phyloP scores from a whole-genome alignment of 1,140 invertebrate species.

The Lutraria rhynchaena region DNA sequence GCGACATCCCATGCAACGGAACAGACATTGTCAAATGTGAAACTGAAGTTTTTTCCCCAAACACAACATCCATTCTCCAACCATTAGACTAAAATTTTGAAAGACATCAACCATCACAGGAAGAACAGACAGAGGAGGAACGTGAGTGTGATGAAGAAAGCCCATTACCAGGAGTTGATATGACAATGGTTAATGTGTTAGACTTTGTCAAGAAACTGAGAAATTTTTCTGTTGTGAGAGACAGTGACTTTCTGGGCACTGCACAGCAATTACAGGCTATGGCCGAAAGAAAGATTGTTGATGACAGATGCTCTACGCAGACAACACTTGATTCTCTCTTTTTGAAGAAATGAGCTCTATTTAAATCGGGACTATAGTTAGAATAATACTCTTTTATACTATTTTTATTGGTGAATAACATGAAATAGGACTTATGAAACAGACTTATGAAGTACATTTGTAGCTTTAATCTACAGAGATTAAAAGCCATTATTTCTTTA shows the following conservation, averaged over 20 bases:
- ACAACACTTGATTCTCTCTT: background rate
- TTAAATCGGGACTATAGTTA: no score
- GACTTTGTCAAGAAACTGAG: background rate
- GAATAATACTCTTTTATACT: no score
- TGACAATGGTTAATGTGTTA: background rate
- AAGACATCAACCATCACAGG: background rate
- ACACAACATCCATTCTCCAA: slow-evolving; percentile 58
- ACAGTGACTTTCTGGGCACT: background rate
- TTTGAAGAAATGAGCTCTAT: no score
- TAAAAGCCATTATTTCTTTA: no score
- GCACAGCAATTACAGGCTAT: background rate
- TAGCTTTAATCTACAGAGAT: no score
- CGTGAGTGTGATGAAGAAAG: background rate
- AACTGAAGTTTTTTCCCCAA: slow-evolving; percentile 79
- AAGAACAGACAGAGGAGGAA: background rate
- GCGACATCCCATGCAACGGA: slow-evolving; percentile 62
- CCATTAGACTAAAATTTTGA: slow-evolving; percentile 48
- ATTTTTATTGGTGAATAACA: no score
- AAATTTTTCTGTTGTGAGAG: background rate
- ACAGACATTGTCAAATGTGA: slow-evolving; percentile 72
- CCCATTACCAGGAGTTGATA: background rate
- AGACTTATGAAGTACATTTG: no score
- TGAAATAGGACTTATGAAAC: no score
- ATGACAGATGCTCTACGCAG: background rate
- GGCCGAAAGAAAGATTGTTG: slow-evolving; percentile 11